A percentile compares a stretch with the other conserved stretches of the same genome.
Evolutionary conservation across 2,797 vertebrate species (phyloP).

Genomic region (Tinamus major): DNA sequence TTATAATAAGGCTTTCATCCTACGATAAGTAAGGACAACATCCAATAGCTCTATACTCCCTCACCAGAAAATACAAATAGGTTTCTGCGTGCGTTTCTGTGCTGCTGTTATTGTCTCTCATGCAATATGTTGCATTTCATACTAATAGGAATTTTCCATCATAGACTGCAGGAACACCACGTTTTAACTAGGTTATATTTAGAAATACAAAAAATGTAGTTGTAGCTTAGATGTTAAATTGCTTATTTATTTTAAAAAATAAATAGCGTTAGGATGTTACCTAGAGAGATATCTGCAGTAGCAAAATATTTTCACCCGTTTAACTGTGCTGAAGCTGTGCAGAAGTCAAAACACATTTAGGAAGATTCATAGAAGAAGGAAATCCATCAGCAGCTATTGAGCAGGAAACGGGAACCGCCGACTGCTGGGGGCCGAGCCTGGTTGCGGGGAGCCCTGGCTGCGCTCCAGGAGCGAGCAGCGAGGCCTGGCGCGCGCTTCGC

Average conservation of each 20-base stretch:
- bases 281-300: background rate
- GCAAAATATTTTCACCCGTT: background rate
- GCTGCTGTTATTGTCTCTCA: slow-evolving; percentile 46
- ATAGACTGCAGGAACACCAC: background rate
- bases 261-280: background rate
- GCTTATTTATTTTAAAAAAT: background rate
- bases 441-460: background rate
- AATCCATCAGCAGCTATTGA: slow-evolving; percentile 24
- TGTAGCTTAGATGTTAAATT: background rate
- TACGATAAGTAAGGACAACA: slow-evolving; percentile 79
- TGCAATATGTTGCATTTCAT: slow-evolving; percentile 45
- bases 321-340: background rate
- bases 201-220: background rate
- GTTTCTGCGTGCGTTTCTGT: slow-evolving; percentile 48
- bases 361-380: background rate
- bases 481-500: background rate
- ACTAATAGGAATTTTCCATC: slow-evolving; percentile 43
- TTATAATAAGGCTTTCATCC: slow-evolving; percentile 82
- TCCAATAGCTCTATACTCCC: slow-evolving; percentile 55
- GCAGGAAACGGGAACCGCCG: background rate
- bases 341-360: background rate
- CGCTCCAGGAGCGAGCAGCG: background rate
- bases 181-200: background rate
- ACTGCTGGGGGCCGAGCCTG: background rate
- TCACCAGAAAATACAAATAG: slow-evolving; percentile 75